A percentile compares a stretch with the other conserved stretches of the same genome.
Conservation (phyloP, 53 echinoderm and acorn worm genomes). For the Apostichopus leukothele region DNA sequence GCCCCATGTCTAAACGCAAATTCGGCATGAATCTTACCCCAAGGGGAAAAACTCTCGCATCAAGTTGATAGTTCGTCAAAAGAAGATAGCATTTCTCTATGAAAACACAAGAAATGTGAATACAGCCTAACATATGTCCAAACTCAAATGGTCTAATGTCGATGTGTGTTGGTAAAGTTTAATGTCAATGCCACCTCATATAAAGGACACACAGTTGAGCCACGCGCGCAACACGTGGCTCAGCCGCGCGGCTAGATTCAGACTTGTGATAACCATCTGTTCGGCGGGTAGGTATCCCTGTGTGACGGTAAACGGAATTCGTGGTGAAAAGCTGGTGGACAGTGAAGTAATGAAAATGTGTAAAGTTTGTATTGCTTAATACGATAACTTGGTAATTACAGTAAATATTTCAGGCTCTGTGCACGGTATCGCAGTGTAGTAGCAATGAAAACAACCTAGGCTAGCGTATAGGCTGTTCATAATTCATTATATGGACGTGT, state of each 20-base stretch:
- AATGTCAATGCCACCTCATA: constrained; percentile 1
- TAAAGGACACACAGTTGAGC: neutral
- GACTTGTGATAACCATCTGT: constrained; percentile 29
- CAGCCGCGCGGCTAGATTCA: constrained; percentile 6
- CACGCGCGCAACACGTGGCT: constrained; percentile 40
- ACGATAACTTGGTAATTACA: constrained; percentile 22
- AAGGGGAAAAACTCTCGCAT: neutral
- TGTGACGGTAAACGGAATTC: constrained; percentile 2
- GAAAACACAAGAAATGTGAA: constrained; percentile 4
- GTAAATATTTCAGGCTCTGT: neutral
- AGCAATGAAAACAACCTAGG: too few species aligned
- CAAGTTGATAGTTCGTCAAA: neutral
- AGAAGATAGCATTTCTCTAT: neutral
- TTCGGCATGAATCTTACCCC: constrained; percentile 2
- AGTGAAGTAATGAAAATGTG: constrained; percentile 37
- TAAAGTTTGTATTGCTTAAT: constrained; percentile 16
- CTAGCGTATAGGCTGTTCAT: too few species aligned
- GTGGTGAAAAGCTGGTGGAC: constrained; percentile 16
- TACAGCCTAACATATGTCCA: constrained; percentile 15
- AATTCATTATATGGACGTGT: too few species aligned
- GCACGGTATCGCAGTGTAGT: neutral
- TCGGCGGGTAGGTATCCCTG: constrained; percentile 11
- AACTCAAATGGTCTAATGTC: neutral
- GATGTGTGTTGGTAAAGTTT: neutral
- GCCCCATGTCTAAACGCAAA: constrained; percentile 2